phyloP scores from a whole-genome alignment of 2,888 invertebrate species.

The Drosophila kokeensis region DNA sequence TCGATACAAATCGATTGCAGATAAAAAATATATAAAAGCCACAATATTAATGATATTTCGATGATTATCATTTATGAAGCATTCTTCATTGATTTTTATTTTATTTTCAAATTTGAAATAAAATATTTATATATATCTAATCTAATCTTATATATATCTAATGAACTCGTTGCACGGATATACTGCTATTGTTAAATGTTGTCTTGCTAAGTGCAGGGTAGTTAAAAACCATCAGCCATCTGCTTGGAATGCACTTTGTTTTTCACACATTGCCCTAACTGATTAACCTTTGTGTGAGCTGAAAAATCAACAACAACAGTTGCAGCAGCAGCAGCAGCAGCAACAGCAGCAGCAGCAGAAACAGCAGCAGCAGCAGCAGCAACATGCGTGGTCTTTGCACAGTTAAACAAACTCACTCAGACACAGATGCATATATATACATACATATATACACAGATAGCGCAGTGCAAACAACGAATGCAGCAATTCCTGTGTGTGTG shows the following conservation, averaged over 20 bases:
- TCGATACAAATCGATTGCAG: not conserved
- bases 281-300: conserved; percentile 81
- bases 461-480: conserved; percentile 53
- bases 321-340: conserved; percentile 50
- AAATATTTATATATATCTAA: not conserved
- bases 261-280: conserved; percentile 82
- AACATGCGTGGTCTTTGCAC: conserved; percentile 65
- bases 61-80: not conserved
- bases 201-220: not conserved
- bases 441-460: conserved; percentile 37
- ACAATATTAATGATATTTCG: not conserved
- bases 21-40: not conserved
- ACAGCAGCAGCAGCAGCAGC: conserved; percentile 20
- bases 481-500: conserved; percentile 10
- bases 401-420: conserved; percentile 34
- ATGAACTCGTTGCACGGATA: not conserved
- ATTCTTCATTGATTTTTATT: not conserved
- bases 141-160: too few relatives aligned
- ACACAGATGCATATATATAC: conserved; percentile 20
- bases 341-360: conserved; percentile 43
- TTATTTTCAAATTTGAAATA: not conserved
- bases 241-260: conserved; percentile 79
- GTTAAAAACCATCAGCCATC: conserved; percentile 20
- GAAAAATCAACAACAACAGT: conserved; percentile 60
- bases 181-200: not conserved